phyloP scores from a whole-genome alignment of 2,888 invertebrate species.

The Temnothorax rugatulus region DNA sequence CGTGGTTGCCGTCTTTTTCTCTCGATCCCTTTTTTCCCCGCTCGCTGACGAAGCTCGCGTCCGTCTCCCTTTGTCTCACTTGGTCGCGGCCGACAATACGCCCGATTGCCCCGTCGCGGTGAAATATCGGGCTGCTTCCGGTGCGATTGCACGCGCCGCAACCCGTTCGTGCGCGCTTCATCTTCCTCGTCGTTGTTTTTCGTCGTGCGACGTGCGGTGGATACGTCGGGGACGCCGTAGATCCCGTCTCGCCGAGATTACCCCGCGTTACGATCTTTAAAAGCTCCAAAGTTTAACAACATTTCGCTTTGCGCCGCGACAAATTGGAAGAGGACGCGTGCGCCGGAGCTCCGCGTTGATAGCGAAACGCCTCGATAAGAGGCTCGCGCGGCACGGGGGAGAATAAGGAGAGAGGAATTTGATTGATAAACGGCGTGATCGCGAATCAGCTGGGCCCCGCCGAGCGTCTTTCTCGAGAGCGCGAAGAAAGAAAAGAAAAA shows the following conservation, averaged over 20 bases:
- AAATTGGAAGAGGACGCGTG: conserved; percentile 5
- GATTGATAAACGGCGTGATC: conserved; percentile 19
- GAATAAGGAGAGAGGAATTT: not conserved
- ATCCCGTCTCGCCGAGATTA: not conserved
- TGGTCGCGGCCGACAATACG: conserved; percentile 21
- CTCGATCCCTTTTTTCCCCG: not conserved
- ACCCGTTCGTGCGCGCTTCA: conserved; percentile 1
- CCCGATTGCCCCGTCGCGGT: conserved; percentile 26
- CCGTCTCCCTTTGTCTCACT: conserved; percentile 4
- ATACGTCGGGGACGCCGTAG: not conserved
- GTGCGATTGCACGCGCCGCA: conserved; percentile 35
- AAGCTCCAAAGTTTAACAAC: not conserved
- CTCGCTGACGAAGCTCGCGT: not conserved
- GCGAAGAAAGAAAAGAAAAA: not conserved
- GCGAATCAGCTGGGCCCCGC: conserved; percentile 19
- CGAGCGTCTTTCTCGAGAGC: not conserved
- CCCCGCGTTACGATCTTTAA: not conserved
- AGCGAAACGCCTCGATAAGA: not conserved
- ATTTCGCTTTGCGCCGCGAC: not conserved
- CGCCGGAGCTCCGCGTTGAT: not conserved
- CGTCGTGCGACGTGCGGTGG: not conserved
- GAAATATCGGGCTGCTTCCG: conserved; percentile 48
- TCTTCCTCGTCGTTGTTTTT: not conserved
- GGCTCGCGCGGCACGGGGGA: not conserved
- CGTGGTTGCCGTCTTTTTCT: not conserved